Evolutionary conservation across 2,797 vertebrate genomes (phyloP), one percentile per base, ranked within the genome.

Genomic region (Eulemur albifrons): DNA sequence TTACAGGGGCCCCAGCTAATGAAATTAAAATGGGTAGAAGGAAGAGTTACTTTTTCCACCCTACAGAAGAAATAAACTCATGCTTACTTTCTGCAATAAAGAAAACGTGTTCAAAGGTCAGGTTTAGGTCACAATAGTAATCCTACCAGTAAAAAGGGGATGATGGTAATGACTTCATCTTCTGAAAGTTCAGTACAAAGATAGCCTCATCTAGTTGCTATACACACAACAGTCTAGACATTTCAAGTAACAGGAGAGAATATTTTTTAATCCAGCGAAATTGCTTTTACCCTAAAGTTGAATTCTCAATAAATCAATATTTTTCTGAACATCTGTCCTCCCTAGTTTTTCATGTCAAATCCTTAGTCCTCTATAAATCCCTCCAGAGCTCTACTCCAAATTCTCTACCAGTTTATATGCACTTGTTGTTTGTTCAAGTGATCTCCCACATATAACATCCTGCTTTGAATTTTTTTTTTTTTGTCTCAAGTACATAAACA

Each of bases 301-400:
- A 76, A 79, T 81, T 94, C 20, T 73, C 35, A 95, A 85, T 81
- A 93, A 93, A 96, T 73, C 25, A 91, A 0, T 84, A 75, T 89
- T 92, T 79, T 94, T 48, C 21, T 52, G 69, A 43, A 81, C 23
- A 93, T 40, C 14, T 77, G 0, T 52, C 11, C 4, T 40, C 52
- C 21, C 38, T 32, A 95, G 52, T 69, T 97, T 93, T 35, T 89
- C 12, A 63, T 61, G 30, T 87, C 43, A 59, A 94, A 92, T 94
- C 27, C 32, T 86, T 50, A 79, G 13, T 63, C 27, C 35, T 84
- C 50, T 32, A 69, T 79, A 90, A 92, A 70, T 75, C 35, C 52
- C 8, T 96, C 32, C n/a, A 87, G 40, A 72, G 9, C 27, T 83
- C 63, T 52, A 73, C 17, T 75, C 25, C 59, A 86, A 83, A 75